phyloP scores from a whole-genome alignment of 2,113 vertebrate species.

The Amphiprion ocellaris region DNA sequence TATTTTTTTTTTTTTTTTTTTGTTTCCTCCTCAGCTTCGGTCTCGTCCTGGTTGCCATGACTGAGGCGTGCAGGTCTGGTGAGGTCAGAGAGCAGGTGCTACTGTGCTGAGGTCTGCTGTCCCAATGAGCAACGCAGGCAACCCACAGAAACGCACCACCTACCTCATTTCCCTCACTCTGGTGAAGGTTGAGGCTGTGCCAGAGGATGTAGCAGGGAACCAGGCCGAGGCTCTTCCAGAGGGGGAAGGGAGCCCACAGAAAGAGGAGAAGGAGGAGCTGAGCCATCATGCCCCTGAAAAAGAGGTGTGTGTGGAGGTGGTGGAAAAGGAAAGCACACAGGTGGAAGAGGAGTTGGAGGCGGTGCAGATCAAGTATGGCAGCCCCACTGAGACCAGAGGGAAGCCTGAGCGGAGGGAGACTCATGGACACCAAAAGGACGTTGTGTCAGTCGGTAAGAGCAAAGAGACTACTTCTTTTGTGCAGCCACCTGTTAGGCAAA shows the following conservation, averaged over 20 bases:
- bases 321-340: constrained; percentile 42
- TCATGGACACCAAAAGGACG: constrained; percentile 58
- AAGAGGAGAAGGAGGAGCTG: constrained; percentile 47
- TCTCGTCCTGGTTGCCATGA: constrained; percentile 59
- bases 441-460: constrained; percentile 31
- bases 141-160: constrained; percentile 91
- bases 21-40: constrained; percentile 36
- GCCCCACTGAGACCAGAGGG: constrained; percentile 50
- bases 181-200: constrained; percentile 91
- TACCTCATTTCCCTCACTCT: constrained; percentile 95
- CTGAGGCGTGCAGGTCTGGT: constrained; percentile 58
- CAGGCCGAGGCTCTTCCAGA: constrained; percentile 67
- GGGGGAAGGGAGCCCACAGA: constrained; percentile 71
- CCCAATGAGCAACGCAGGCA: constrained; percentile 86
- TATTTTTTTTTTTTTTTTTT: constrained; percentile 14
- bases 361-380: constrained; percentile 65
- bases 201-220: constrained; percentile 71
- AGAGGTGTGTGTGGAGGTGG: constrained; percentile 50
- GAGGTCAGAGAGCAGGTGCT: constrained; percentile 69
- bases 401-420: constrained; percentile 64
- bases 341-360: constrained; percentile 66
- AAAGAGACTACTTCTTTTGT: constrained; percentile 65
- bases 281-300: constrained; percentile 49
- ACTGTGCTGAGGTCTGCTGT: constrained; percentile 74
- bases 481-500: constrained; percentile 66